Evolutionary conservation across 2,113 vertebrate genomes (phyloP).

Genomic region (Noctilio leporinus): DNA sequence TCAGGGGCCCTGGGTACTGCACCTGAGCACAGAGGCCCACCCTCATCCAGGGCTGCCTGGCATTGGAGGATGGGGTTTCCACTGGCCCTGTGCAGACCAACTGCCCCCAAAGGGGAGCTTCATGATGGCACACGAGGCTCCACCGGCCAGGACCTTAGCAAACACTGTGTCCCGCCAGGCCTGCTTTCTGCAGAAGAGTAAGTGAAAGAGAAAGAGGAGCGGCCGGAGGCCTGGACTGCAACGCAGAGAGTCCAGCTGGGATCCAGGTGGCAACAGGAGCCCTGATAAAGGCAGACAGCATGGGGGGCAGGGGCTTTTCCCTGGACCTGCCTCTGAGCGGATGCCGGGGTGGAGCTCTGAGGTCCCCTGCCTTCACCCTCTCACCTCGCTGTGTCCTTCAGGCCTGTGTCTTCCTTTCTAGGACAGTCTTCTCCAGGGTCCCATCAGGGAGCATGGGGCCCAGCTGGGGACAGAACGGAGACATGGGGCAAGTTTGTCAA

Average conservation of each 20-base stretch:
- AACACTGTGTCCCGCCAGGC: accelerated
- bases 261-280: neutral
- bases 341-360: neutral
- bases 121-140: accelerated
- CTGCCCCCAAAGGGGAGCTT: neutral
- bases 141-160: neutral
- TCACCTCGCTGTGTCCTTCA: accelerated
- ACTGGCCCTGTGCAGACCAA: neutral
- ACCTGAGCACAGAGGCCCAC: accelerated
- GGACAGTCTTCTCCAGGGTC: neutral
- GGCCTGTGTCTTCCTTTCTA: neutral
- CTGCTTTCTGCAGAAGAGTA: neutral
- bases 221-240: neutral
- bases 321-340: neutral
- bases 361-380: neutral
- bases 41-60: neutral
- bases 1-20: neutral
- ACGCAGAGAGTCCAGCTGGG: neutral
- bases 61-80: neutral
- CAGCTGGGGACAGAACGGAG: accelerated
- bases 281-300: neutral
- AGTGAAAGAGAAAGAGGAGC: too few species aligned
- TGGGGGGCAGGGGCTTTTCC: neutral
- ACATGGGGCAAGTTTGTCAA: neutral
- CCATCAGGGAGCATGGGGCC: neutral